Percentiles rank a stretch among this genome's conserved stretches.
These are phyloP conservation scores for Apostichopus parvimensis DNA, from an alignment of 35 echinoderm and acorn worm genomes.

Conservation along the genomic window DNA sequence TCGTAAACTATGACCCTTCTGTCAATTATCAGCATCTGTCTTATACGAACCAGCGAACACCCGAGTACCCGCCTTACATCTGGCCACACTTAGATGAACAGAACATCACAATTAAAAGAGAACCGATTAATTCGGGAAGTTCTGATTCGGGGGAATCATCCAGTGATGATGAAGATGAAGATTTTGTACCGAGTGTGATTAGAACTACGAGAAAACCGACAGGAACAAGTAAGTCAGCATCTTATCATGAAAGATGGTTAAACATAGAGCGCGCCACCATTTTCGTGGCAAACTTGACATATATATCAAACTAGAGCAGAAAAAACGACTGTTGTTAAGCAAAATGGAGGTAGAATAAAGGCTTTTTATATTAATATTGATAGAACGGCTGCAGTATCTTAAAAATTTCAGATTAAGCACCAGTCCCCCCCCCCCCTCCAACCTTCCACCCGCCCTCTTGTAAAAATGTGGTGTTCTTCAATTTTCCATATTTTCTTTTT, in stretches of 20 bases:
- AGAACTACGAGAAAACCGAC: neutral
- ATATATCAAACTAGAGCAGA: no score
- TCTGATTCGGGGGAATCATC: slow-evolving; percentile 7
- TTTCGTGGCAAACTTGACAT: no score
- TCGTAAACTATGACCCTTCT: neutral
- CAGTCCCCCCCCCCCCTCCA: no score
- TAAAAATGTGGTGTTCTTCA: neutral
- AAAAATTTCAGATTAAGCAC: no score
- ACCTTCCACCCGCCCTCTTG: no score
- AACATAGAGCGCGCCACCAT: no score
- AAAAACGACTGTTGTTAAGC: no score
- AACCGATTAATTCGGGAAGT: slow-evolving; percentile 3
- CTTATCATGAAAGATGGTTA: no score
- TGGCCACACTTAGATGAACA: neutral
- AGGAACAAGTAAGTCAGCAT: neutral
- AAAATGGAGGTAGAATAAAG: no score
- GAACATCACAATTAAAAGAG: neutral
- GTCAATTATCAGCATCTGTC: neutral
- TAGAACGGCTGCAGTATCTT: no score
- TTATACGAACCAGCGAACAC: neutral
- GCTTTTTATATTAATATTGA: no score
- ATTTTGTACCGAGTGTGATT: neutral
- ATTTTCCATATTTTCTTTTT: neutral
- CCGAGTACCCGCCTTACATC: slow-evolving; percentile 19
- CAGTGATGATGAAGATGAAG: slow-evolving; percentile 1